Evolutionary conservation across 2,113 vertebrate genomes (phyloP), one percentile per base, ranked within the genome.

Genomic region (Alaudala cheleensis): DNA sequence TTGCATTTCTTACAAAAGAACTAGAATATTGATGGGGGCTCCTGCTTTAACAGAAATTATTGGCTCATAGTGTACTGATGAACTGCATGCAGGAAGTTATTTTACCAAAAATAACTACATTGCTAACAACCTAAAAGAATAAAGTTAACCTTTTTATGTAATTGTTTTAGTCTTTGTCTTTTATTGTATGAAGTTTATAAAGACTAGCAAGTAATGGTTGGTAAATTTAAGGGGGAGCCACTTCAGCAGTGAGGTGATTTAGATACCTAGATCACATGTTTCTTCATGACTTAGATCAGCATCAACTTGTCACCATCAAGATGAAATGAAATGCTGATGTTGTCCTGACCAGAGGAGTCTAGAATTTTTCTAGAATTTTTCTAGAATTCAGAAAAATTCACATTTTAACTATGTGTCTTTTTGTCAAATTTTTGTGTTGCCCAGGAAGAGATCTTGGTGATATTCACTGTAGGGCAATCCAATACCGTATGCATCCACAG

Each of bases 61-160:
- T 94, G 61, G 56, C 91, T 96, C 62, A 94, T 98, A 98, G 95
- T 97, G 74, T 98, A 97, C 96, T 96, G 96, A 94, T 97, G 86
- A 98, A 98, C 92, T 98, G 98, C 98, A 99, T 99, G 99, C 97
- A 97, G 97, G 95, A 98, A 95, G 97, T 96, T 98, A 97, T 97
- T 98, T 96, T 97, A 97, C 95, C 65, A 97, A 97, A 97, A 98
- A 78, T 96, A 83, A 93, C 82, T 82, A 91, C 96, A 97, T 94
- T 98, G 94, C 97, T 97, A 98, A 97, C 74, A 98, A 97, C 87
- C 89, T 92, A 95, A 98, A 98, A 98, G 93, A 99, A 99, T 99
- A 99, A 99, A 99, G 94, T 97, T 97, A 95, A 98, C 77, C 96
- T 98, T 97, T 98, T 98, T 98, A 98, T 96, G 92, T 97, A 96